These are phyloP conservation scores for Heliothis virescens DNA, from an alignment of 1,140 invertebrate species.

Conservation along the genomic window DNA sequence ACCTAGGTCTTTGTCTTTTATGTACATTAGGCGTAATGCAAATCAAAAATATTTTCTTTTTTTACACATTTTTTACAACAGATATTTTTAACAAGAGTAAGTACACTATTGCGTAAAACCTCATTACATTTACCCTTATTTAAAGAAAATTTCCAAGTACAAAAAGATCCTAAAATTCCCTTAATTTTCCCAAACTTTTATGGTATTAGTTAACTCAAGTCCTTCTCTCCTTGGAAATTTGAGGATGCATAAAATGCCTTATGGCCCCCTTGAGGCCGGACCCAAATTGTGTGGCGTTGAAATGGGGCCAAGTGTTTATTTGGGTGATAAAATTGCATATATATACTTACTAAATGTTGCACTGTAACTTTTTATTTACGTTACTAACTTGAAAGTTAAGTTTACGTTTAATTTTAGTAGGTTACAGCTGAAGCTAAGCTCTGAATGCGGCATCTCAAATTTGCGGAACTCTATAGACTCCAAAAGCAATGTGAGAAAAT, in stretches of 20 bases:
- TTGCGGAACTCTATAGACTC: too few species aligned
- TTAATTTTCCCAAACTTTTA: constrained; percentile 2
- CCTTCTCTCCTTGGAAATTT: constrained; percentile 9
- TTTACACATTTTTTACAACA: too few species aligned
- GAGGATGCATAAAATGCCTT: constrained; percentile 3
- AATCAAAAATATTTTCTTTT: too few species aligned
- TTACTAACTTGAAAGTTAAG: neutral
- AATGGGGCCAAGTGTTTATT: constrained; percentile 22
- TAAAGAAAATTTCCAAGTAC: neutral
- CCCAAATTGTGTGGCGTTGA: neutral
- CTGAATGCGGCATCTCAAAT: neutral
- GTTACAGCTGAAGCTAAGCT: neutral
- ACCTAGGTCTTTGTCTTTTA: too few species aligned
- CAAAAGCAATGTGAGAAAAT: too few species aligned
- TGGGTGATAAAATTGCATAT: constrained; percentile 14
- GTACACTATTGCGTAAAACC: constrained; percentile 6
- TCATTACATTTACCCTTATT: constrained; percentile 3
- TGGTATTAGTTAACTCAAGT: constrained; percentile 10
- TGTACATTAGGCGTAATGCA: too few species aligned
- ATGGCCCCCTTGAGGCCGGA: neutral
- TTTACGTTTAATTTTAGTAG: neutral
- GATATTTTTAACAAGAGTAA: too few species aligned
- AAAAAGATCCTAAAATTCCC: neutral
- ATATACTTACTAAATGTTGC: neutral
- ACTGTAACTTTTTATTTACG: constrained; percentile 9